phyloP scores from a whole-genome alignment of 2,113 vertebrate genomes.

The Gallinago undulata region DNA sequence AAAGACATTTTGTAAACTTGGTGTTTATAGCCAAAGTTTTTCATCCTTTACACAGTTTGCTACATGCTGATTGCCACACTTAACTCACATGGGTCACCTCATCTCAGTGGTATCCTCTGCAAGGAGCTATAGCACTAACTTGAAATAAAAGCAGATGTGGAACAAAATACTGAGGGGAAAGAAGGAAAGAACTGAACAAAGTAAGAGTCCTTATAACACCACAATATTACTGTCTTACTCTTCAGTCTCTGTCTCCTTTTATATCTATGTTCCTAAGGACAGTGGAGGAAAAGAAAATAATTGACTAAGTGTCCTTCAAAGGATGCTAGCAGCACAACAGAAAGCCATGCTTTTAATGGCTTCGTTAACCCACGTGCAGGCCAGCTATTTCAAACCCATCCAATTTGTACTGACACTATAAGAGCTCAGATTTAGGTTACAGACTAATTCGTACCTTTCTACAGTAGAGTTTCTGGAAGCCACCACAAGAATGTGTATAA shows the following conservation, averaged over 20 bases:
- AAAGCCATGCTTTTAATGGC: background rate
- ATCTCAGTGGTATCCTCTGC: background rate
- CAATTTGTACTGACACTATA: background rate
- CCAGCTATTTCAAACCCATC: background rate
- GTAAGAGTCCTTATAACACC: background rate
- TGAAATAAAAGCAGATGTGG: background rate
- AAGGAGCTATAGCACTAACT: background rate
- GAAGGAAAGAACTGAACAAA: background rate
- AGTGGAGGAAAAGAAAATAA: background rate
- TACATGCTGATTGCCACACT: background rate
- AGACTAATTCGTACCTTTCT: background rate
- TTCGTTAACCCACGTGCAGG: background rate
- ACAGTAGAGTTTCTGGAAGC: background rate
- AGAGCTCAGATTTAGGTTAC: background rate
- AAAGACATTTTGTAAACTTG: background rate
- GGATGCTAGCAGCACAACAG: background rate
- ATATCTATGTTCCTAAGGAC: background rate
- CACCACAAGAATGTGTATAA: fast-evolving
- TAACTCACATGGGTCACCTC: background rate
- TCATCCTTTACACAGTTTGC: background rate
- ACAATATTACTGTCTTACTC: background rate
- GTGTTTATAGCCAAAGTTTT: background rate
- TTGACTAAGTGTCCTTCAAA: background rate
- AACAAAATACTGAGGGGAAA: background rate
- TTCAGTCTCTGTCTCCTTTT: conserved; percentile 20